Evolutionary conservation across 2,888 invertebrate species (phyloP), one percentile per base, ranked within the genome.

Genomic region (Podabrus alpinus): DNA sequence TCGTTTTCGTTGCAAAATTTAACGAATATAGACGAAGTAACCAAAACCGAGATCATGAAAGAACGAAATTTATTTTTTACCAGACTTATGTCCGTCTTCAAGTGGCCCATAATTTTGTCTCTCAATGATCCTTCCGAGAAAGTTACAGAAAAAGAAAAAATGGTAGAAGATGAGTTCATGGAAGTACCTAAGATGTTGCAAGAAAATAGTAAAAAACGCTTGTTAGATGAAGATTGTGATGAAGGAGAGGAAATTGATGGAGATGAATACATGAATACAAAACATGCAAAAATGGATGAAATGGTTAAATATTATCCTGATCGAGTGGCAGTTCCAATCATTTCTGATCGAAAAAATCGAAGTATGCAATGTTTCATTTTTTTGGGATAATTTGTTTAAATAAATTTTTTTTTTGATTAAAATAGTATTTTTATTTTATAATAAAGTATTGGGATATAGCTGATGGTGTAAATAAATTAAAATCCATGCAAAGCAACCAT

Each of bases 91-190:
- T 61, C 66, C 0, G 59, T 79, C 16, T 78, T 80, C 70, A 78
- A 71, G 59, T 80, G 80, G 80, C 77, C 80, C 11, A 68, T 73
- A 15, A 61, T 78, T n/a, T 72, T 79, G 69, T 80, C 80, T 9
- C 10, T 66, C 9, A 60, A 15, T 59, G 62, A 68, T 59, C 68
- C 71, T 0, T 17, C 61, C 7, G 13, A 61, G 9, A 15, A 45
- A n/a, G n/a, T 45, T n/a, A n/a, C 2, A 45, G 13, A n/a, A n/a
- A 2, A 45, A n/a, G n/a, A 45, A 45, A n/a, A 7, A 2, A 45
- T 1, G n/a, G 45, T 66, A 21, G 15, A 66, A 11, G 15, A 45
- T 68, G 29, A 66, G 66, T 59, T 72, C 68, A 16, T 25, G 19
- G 21, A 73, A 75, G 21, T 66, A 19, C 68, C 71, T 13, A 45